Conservation (phyloP, 1,140 invertebrate species). For the Chironomus tepperi region DNA sequence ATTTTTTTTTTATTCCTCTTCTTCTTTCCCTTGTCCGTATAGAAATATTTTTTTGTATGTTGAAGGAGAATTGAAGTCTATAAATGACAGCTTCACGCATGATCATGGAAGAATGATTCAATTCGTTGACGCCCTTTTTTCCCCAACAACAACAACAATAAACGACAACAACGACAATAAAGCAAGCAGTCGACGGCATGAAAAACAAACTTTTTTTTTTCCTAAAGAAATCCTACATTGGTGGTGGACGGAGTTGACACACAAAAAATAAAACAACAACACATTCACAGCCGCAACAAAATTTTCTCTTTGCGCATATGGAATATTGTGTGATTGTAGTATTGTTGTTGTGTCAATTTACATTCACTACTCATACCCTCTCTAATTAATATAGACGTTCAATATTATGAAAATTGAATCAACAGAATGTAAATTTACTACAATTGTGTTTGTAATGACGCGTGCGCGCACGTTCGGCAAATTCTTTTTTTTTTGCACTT, state of each 20-base stretch:
- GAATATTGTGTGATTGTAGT: background rate
- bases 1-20: no score
- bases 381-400: background rate
- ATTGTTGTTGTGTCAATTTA: background rate
- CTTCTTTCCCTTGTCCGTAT: background rate
- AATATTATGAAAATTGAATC: slow-evolving; percentile 9
- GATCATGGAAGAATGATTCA: background rate
- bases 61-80: slow-evolving; percentile 10
- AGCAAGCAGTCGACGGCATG: no score
- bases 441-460: background rate
- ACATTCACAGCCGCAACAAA: background rate
- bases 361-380: background rate
- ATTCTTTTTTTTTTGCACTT: background rate
- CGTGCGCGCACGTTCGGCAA: background rate
- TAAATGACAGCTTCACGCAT: slow-evolving; percentile 7
- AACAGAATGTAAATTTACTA: slow-evolving; percentile 14
- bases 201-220: no score
- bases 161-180: background rate
- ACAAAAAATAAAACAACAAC: background rate
- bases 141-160: background rate
- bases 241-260: no score
- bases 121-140: slow-evolving; percentile 6
- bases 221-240: no score
- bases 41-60: background rate
- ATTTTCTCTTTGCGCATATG: no score